Evolutionary conservation across 2,113 vertebrate genomes (phyloP), one percentile per base, ranked within the genome.

Genomic region (Scopus umbretta): DNA sequence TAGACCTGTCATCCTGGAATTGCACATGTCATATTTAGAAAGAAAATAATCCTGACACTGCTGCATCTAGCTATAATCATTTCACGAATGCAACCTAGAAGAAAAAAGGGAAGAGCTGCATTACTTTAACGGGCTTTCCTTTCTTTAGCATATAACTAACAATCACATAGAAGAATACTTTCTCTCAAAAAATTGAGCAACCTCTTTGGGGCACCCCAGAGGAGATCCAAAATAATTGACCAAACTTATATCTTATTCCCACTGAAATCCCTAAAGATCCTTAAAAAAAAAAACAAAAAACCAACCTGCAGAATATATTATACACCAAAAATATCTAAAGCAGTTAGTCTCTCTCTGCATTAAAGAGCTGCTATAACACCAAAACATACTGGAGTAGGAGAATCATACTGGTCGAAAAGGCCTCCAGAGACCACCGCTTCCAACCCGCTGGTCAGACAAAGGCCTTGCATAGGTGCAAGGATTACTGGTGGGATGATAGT

Each of bases 1-100:
- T 72, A 92, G 92, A 43, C 74, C 78, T 95, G 94, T 91, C 89
- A 94, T 81, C 61, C 91, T 85, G 52, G 59, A 87, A 86, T 45
- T 94, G 80, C 91, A 89, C 70, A 75, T 91, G 32, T 50, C 65
- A 72, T 58, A 91, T 79, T 90, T 2, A 1, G 81, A 88, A 82
- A 76, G 90, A 96, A 94, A 96, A 92, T 73, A 87, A 76, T 66
- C 67, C 67, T 86, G 95, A 95, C 81, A 75, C 19, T 9, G 4
- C 53, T 89, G 71, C 70, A 95, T 91, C 81, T 55, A 80, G 80
- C 81, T 92, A 76, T 74, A 91, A 80, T 92, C 42, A 63, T 88
- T 63, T 90, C 78, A 85, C 42, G 92, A 65, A 92, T 73, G 68
- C 72, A 90, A 80, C 62, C 63, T 56, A 36, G 34, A 79, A 82